Percentiles rank a stretch among this genome's conserved stretches.
Evolutionary conservation across 2,888 invertebrate genomes (phyloP).

Genomic region (Polydrusus cervinus): DNA sequence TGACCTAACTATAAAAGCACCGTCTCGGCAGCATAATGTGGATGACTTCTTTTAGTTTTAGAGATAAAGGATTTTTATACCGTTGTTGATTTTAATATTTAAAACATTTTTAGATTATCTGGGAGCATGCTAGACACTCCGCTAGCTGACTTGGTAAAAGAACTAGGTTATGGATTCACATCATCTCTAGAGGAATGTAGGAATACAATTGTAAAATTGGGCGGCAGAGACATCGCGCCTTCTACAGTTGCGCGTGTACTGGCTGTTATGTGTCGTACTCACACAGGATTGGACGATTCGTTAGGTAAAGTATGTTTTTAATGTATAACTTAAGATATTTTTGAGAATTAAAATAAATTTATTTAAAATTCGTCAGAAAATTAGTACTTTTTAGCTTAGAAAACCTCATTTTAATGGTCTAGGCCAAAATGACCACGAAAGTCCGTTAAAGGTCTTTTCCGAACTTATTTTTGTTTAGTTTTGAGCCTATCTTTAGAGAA

Average conservation of each 20-base stretch:
- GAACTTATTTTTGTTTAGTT: no score
- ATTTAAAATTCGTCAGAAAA: no score
- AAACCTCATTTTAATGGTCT: no score
- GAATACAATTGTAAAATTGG: constrained; percentile 86
- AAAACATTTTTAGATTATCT: constrained; percentile 67
- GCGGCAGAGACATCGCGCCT: constrained; percentile 87
- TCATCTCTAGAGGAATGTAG: constrained; percentile 90
- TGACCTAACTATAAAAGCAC: no score
- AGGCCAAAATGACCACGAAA: no score
- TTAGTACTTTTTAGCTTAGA: no score
- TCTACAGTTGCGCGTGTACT: constrained; percentile 88
- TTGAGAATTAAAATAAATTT: no score
- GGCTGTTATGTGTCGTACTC: constrained; percentile 90
- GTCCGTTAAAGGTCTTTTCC: no score
- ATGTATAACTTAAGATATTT: background rate
- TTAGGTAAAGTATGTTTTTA: constrained; percentile 52
- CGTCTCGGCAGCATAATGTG: no score
- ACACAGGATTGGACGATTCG: constrained; percentile 81
- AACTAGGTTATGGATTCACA: constrained; percentile 91
- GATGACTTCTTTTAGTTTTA: no score
- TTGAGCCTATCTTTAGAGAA: no score
- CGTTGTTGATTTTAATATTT: background rate
- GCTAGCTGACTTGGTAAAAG: constrained; percentile 91
- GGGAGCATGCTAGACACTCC: constrained; percentile 80
- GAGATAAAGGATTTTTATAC: no score